Base-by-base conservation (phyloP, 2,797 vertebrate genomes). In the Trematomus bernacchii region DNA sequence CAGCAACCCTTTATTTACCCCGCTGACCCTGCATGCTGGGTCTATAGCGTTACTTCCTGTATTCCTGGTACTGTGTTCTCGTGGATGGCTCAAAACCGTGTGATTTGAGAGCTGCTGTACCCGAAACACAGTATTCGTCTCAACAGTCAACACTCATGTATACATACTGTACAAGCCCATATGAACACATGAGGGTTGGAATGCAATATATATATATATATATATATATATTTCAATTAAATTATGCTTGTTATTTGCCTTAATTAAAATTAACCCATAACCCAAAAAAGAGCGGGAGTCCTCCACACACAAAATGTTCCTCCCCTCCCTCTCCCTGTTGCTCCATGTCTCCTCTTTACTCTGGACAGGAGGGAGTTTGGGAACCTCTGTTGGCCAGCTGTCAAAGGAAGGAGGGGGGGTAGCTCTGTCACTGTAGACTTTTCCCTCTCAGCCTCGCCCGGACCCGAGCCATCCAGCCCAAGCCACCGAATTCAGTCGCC, bases 371-470 rank as follows among this genome's bases (percentile, higher is more conserved):
- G 86, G 85, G 82, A 84, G 83, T 88, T 87, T 84, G 82, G 87
- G 85, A 91, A 92, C 87, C 87, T 85, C 87, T 86, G 79, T 50
- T 88, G 89, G 90, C 85, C 85, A 84, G 83, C 88, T 89, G 89
- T 92, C 90, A 91, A 70, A 54, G 71, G 44, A 65, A 27, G 55
- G 61, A 55, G 13, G 54, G 19, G 8, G 15, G n/a, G 27, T 27
- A 27, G 37, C 46, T 80, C 59, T 62, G 66, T 83, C 74, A 66
- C 65, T 77, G 65, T 52, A 76, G 80, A 74, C 44, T 42, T 83
- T 83, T 76, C 48, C 59, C 71, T 73, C 66, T 50, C 51, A 66
- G 61, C 11, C 63, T 70, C 67, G 44, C 21, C 19, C 52, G 0
- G 48, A 21, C 62, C 27, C 21, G 3, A 79, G 43, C 71, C 60